phyloP scores from a whole-genome alignment of 2,113 vertebrate species.

The Eudyptes chrysolophus region DNA sequence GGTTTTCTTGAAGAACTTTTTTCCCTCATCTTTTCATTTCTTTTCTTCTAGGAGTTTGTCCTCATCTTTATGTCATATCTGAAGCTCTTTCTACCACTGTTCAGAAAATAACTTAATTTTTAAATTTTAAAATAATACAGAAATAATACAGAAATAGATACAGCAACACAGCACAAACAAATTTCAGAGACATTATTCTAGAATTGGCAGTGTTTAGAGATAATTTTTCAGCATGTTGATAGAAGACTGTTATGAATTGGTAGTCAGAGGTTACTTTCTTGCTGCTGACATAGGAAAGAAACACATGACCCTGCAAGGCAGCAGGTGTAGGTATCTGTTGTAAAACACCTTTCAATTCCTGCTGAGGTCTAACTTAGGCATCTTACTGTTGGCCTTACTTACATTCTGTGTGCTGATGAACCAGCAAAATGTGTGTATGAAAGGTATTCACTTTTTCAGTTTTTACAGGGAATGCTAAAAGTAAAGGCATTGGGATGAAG shows the following conservation, averaged over 20 bases:
- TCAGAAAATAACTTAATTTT: not conserved
- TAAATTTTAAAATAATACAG: not conserved
- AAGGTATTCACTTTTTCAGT: not conserved
- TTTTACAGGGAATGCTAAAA: not conserved
- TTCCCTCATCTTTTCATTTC: conserved; percentile 42
- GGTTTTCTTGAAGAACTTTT: conserved; percentile 45
- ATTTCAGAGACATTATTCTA: not conserved
- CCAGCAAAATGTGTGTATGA: not conserved
- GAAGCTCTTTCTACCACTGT: conserved; percentile 43
- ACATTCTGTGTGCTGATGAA: not conserved
- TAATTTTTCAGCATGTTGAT: not conserved
- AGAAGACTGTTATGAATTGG: not conserved
- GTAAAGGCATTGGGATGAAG: not conserved
- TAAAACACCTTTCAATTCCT: not conserved
- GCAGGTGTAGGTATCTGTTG: not conserved
- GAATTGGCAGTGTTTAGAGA: not conserved
- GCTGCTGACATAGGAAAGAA: not conserved
- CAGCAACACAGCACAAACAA: not conserved
- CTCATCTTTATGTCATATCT: not conserved
- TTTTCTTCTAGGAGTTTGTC: not conserved
- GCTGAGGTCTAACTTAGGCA: not conserved
- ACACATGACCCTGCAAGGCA: not conserved
- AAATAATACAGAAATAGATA: not conserved
- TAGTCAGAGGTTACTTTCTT: not conserved
- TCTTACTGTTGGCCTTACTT: not conserved